Evolutionary conservation across 1,140 invertebrate genomes (phyloP), one percentile per base, ranked within the genome.

Genomic region (Ptiloglossa arizonensis): DNA sequence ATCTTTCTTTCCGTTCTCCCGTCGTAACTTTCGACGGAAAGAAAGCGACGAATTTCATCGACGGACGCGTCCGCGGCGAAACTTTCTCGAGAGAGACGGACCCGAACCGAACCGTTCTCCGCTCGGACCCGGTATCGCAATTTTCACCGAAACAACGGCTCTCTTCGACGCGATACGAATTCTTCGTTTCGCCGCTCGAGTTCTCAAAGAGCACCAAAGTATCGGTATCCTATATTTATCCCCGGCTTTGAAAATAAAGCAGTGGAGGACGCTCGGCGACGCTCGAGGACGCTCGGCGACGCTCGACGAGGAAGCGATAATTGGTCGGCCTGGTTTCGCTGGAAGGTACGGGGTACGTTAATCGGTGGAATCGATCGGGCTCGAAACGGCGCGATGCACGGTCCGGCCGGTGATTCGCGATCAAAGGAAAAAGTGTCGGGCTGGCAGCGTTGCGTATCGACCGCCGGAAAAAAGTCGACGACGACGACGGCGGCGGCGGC

Each of bases 391-490:
- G n/a, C 38, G n/a, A n/a, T n/a, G 50, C 48, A 52, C 54, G 19
- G n/a, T 15, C 29, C 44, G 6, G n/a, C 44, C 62, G n/a, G 32
- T 13, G 27, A 19, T 38, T 24, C n/a, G 60, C 72, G 81, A 52
- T 77, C 67, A 50, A 82, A 81, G 74, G 52, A 82, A 82, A 77
- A 77, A 81, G 54, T 32, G 32, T 24, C 22, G 17, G 60, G 35
- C 59, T 72, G 35, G 35, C 52, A 63, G 56, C 41, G 57, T 66
- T 48, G 54, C 60, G 54, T 66, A 71, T 78, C 52, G 63, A 52
- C 56, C 41, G 56, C 32, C 24, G 62, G 52, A 81, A 77, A 81
- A 59, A 63, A 27, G 74, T 63, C 63, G 56, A 41, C 70, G 59
- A 57, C 79, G 44, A 60, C 63, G 22, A 57, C 69, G 60, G 59